Percentiles rank a stretch among this genome's conserved stretches.
phyloP scores from a whole-genome alignment of 2,888 invertebrate species.

The Cantharis rustica region DNA sequence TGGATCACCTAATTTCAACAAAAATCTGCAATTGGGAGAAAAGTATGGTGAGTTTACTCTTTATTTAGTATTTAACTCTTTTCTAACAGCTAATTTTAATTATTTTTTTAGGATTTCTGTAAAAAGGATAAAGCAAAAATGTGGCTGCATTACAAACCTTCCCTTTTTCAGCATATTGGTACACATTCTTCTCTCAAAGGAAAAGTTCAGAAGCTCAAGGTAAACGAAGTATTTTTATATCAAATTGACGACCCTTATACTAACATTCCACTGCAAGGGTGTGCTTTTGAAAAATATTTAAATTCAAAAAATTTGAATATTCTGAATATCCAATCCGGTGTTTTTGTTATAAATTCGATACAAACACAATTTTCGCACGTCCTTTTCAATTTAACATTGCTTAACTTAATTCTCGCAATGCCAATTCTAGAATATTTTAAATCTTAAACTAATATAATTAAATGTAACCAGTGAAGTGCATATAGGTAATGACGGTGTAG shows the following conservation, averaged over 20 bases:
- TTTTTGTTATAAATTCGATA: neutral
- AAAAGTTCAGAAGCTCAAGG: constrained; percentile 94
- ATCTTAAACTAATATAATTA: neutral
- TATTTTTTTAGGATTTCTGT: constrained; percentile 77
- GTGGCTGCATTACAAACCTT: constrained; percentile 86
- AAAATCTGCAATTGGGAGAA: constrained; percentile 87
- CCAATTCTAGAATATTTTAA: neutral
- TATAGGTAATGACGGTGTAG: too few species aligned
- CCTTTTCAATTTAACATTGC: neutral
- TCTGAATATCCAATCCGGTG: neutral
- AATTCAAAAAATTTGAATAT: neutral
- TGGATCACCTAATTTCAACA: constrained; percentile 87
- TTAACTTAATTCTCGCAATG: neutral
- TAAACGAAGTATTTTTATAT: constrained; percentile 47
- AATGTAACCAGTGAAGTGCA: neutral
- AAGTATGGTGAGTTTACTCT: constrained; percentile 65
- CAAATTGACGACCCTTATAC: neutral
- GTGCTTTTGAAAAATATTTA: neutral
- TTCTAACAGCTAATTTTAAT: neutral
- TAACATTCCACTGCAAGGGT: neutral
- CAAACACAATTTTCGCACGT: neutral
- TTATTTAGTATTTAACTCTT: neutral
- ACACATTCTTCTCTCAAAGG: constrained; percentile 93
- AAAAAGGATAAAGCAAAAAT: constrained; percentile 74
- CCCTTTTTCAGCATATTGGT: constrained; percentile 95